Percentiles rank a stretch among this genome's conserved stretches.
Conservation (phyloP, 2,113 vertebrate species). For the Picathartes gymnocephalus region DNA sequence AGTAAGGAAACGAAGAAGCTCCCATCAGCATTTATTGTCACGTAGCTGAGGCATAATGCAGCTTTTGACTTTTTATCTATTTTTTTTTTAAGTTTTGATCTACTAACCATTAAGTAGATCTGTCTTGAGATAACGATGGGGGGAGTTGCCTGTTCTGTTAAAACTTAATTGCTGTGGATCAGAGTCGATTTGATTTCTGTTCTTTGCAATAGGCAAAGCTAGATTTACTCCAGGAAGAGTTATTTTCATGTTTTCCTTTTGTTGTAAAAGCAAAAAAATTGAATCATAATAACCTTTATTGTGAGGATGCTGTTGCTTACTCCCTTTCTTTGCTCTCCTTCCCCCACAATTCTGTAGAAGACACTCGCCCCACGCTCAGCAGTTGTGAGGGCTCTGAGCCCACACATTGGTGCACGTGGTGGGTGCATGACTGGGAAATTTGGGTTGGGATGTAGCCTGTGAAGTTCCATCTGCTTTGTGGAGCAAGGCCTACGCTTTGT, state of each 20-base stretch:
- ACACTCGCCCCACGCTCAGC: rapidly evolving
- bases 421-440: rapidly evolving
- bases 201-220: background rate
- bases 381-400: background rate
- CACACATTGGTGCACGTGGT: rapidly evolving
- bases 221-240: background rate
- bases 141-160: rapidly evolving
- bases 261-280: background rate
- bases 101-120: background rate
- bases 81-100: background rate
- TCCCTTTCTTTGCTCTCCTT: background rate
- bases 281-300: background rate
- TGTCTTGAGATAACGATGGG: background rate
- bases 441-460: background rate
- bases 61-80: background rate
- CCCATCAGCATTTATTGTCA: background rate
- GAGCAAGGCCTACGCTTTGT: background rate
- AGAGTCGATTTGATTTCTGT: background rate
- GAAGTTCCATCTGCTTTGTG: background rate
- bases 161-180: background rate
- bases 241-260: background rate
- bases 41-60: background rate
- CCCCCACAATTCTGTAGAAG: background rate
- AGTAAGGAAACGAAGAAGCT: conserved; percentile 74
- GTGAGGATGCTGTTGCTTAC: background rate